These are phyloP conservation scores for Aleiodes leptofemur DNA, from an alignment of 2,888 invertebrate genomes.

Conservation along the genomic window DNA sequence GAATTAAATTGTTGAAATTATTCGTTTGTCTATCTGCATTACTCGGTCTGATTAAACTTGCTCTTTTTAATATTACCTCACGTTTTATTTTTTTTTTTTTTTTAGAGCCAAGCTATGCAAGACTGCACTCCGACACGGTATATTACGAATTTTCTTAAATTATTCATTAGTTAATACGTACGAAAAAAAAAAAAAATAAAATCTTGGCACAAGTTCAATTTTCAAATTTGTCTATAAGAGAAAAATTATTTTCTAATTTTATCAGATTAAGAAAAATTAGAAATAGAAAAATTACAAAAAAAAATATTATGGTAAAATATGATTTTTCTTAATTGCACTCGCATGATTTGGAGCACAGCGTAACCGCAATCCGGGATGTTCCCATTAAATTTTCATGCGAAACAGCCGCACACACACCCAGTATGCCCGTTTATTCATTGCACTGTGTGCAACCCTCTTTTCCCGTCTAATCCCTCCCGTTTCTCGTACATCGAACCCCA, in stretches of 20 bases:
- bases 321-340: conserved; percentile 36
- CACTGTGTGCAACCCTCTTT: conserved; percentile 20
- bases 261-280: no score
- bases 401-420: conserved; percentile 22
- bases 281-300: not conserved
- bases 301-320: not conserved
- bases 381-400: conserved; percentile 46
- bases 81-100: conserved; percentile 40
- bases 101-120: conserved; percentile 52
- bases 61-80: conserved; percentile 46
- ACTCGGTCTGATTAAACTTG: conserved; percentile 70
- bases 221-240: conserved; percentile 1
- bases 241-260: not conserved
- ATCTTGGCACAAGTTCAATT: conserved; percentile 4
- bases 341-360: conserved; percentile 34
- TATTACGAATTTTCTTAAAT: conserved; percentile 37
- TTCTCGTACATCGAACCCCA: conserved; percentile 38
- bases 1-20: conserved; percentile 62
- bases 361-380: conserved; percentile 38
- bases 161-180: conserved; percentile 18
- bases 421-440: conserved; percentile 42
- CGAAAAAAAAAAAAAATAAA: not conserved
- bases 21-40: conserved; percentile 53
- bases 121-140: conserved; percentile 37
- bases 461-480: conserved; percentile 33